Conservation (phyloP, 2,113 vertebrate species). For the Empidonax alnorum region DNA sequence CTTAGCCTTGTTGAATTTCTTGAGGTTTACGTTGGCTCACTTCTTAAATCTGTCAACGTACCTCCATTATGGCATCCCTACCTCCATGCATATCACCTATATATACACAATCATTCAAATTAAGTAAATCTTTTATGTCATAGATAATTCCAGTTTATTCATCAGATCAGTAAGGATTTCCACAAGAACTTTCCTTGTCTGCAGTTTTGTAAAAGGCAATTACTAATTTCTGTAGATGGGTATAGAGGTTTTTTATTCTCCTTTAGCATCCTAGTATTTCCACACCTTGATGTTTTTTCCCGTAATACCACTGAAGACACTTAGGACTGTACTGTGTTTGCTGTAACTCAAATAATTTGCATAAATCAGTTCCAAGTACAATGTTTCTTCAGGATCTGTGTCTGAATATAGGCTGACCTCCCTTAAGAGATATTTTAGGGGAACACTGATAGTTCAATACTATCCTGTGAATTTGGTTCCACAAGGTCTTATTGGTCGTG, state of each 20-base stretch:
- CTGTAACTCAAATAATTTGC: not conserved
- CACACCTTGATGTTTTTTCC: not conserved
- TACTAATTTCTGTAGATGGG: not conserved
- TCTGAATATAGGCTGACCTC: not conserved
- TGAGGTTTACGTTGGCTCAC: not conserved
- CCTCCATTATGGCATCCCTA: not conserved
- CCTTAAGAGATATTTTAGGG: not conserved
- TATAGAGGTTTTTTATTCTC: not conserved
- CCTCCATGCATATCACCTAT: fast-evolving
- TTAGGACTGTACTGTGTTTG: not conserved
- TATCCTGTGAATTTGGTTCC: not conserved
- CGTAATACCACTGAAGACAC: not conserved
- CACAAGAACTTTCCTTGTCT: not conserved
- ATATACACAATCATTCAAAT: not conserved
- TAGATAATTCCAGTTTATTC: not conserved
- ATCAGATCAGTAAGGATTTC: not conserved
- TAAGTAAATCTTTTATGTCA: not conserved
- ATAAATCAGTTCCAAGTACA: not conserved
- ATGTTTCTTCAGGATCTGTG: not conserved
- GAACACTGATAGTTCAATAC: not conserved
- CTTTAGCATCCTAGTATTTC: not conserved
- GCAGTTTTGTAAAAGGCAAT: not conserved
- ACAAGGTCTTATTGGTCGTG: not conserved
- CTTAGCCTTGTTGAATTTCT: not conserved
- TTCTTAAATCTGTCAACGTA: not conserved